Evolutionary conservation across 2,113 vertebrate genomes (phyloP), one percentile per base, ranked within the genome.

Genomic region (Chlorodrepanis virens): DNA sequence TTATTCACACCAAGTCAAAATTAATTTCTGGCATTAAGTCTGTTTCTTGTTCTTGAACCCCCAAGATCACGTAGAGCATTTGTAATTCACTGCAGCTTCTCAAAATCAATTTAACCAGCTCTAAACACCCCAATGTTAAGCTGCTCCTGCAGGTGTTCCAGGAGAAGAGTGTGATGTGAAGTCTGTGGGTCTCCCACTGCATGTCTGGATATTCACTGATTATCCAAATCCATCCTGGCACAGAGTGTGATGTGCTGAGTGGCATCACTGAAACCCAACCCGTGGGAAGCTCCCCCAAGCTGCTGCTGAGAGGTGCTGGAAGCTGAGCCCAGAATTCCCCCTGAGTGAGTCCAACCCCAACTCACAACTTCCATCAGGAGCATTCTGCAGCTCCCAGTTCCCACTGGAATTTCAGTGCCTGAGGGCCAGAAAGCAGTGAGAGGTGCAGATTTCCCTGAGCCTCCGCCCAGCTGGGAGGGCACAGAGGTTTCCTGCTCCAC

Each of bases 301-400:
- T 25, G 13, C 72, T 28, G n/a, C 6, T 33, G 42, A 76, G 53
- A 50, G 40, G 25, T 1, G 14, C 69, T 39, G 18, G 79, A 17
- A 86, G 59, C 59, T 42, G 89, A 80, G 69, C 31, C 57, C 80
- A 90, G 74, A 92, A 63, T 12, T 33, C 17, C 2, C 2, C 4
- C 22, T 4, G 27, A 3, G 7, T 10, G 19, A 52, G 19, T 31
- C 67, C 81, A 75, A 28, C 28, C 29, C 61, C 28, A 42, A 2
- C 5, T 13, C 29, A 23, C 3, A 0, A 4, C 12, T 23, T 8
- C 35, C 61, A 67, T 1, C 7, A 10, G 0, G 13, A 45, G 47
- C 29, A 5, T 4, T 23, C 14, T 19, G 35, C 60, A 53, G 25
- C 9, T 75, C 60, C 82, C 70, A 5, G 44, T 1, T 35, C 42